Percentiles rank a stretch among this genome's conserved stretches.
phyloP scores from a whole-genome alignment of 1,140 invertebrate species.

The Drosophila serrata region DNA sequence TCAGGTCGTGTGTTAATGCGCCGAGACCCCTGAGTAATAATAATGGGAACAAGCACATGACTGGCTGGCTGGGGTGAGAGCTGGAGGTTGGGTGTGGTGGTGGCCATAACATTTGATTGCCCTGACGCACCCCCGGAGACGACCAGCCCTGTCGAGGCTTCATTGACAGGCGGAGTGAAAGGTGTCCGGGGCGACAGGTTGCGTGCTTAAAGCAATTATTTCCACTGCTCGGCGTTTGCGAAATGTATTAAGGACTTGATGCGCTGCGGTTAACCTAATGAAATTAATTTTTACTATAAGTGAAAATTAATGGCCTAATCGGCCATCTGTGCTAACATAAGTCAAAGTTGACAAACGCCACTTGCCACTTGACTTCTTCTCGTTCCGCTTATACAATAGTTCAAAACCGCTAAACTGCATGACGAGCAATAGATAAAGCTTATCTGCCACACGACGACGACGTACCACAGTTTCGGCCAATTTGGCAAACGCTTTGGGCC shows the following conservation, averaged over 20 bases:
- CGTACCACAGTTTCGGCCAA: constrained; percentile 5
- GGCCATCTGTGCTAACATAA: constrained; percentile 1
- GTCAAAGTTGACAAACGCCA: constrained; percentile 31
- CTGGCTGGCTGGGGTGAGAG: background rate
- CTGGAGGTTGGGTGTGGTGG: background rate
- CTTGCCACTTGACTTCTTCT: constrained; percentile 7
- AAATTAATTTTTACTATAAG: constrained; percentile 40
- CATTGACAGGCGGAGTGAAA: constrained; percentile 34
- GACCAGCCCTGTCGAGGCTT: background rate
- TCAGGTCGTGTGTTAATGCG: constrained; percentile 34
- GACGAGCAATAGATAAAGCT: constrained; percentile 24
- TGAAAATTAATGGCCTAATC: constrained; percentile 34
- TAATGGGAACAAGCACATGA: constrained; percentile 8
- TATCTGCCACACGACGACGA: constrained; percentile 35
- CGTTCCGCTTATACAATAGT: constrained; percentile 12
- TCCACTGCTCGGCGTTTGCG: constrained; percentile 17
- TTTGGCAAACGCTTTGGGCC: constrained; percentile 36
- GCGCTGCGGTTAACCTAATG: constrained; percentile 43
- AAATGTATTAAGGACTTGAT: constrained; percentile 50
- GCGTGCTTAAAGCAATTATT: constrained; percentile 56
- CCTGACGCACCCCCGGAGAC: constrained; percentile 36
- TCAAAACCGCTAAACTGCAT: background rate
- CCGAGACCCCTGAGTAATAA: constrained; percentile 6
- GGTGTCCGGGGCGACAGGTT: constrained; percentile 47
- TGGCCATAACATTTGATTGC: constrained; percentile 38